Percentiles rank a stretch among this genome's conserved stretches.
Conservation (phyloP, 2,888 invertebrate species). For the Pheosia tremula region DNA sequence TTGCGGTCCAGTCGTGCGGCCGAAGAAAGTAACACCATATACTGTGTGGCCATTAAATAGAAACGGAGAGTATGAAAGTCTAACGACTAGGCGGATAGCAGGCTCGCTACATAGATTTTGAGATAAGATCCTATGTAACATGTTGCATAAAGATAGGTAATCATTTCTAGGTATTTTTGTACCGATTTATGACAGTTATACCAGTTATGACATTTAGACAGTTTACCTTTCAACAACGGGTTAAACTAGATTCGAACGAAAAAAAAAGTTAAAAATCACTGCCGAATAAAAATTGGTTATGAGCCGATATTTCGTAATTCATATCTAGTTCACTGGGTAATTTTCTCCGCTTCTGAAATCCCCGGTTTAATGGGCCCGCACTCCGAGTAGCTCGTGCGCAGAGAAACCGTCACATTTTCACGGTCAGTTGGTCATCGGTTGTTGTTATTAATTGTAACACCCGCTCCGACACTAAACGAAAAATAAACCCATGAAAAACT, state of each 20-base stretch:
- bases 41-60: slow-evolving; percentile 10
- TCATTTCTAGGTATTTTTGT: too few species aligned
- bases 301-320: not conserved
- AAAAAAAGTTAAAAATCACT: not conserved
- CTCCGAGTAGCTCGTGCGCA: slow-evolving; percentile 38
- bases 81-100: not conserved
- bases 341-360: slow-evolving; percentile 7
- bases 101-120: not conserved
- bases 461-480: slow-evolving; percentile 19
- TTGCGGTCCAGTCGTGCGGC: slow-evolving; percentile 37
- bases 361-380: slow-evolving; percentile 21
- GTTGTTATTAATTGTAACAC: slow-evolving; percentile 29
- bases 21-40: slow-evolving; percentile 52
- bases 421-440: slow-evolving; percentile 52
- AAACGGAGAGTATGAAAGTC: not conserved
- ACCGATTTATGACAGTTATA: too few species aligned
- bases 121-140: not conserved
- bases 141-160: too few species aligned
- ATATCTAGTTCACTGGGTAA: slow-evolving; percentile 2
- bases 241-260: too few species aligned
- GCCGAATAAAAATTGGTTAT: not conserved
- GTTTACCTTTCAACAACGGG: too few species aligned
- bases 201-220: too few species aligned
- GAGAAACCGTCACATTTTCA: slow-evolving; percentile 65
- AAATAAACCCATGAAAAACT: slow-evolving; percentile 18